A percentile compares a stretch with the other conserved stretches of the same genome.
Conservation (phyloP, 2,113 vertebrate genomes). For the Ochotona curzoniae region DNA sequence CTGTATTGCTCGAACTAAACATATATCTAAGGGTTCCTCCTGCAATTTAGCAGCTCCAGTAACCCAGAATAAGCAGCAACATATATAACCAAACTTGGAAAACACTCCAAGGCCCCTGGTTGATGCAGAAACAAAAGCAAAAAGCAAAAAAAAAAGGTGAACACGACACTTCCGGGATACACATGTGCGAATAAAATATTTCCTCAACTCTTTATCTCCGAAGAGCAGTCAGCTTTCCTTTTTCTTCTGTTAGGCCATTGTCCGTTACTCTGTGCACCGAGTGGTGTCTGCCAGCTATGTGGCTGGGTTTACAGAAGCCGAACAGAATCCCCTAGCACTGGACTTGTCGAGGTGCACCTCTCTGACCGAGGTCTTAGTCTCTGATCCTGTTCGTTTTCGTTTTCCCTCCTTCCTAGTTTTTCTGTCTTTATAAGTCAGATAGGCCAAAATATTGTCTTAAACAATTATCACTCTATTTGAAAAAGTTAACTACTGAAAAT, state of each 20-base stretch:
- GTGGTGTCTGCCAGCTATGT: neutral
- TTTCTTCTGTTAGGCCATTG: too few relatives aligned
- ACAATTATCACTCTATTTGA: neutral
- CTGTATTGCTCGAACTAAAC: neutral
- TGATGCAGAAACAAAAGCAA: neutral
- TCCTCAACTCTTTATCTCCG: neutral
- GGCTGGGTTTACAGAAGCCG: neutral
- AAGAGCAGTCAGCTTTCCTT: too few relatives aligned
- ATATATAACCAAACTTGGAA: neutral
- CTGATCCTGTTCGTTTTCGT: neutral
- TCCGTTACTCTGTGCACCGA: rapidly evolving
- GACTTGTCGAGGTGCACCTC: neutral
- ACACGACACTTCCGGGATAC: neutral
- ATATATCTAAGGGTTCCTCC: neutral
- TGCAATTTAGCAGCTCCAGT: neutral
- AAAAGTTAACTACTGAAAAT: neutral
- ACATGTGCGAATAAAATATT: neutral
- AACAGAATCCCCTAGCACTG: neutral
- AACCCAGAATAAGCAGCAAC: neutral
- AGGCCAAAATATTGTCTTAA: neutral
- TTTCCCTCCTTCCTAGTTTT: neutral
- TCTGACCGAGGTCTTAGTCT: too few relatives aligned
- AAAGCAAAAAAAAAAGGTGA: neutral
- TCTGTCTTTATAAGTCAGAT: neutral
- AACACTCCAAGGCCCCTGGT: neutral